Conservation (phyloP, 1,140 invertebrate genomes). For the Drosophila ironensis region DNA sequence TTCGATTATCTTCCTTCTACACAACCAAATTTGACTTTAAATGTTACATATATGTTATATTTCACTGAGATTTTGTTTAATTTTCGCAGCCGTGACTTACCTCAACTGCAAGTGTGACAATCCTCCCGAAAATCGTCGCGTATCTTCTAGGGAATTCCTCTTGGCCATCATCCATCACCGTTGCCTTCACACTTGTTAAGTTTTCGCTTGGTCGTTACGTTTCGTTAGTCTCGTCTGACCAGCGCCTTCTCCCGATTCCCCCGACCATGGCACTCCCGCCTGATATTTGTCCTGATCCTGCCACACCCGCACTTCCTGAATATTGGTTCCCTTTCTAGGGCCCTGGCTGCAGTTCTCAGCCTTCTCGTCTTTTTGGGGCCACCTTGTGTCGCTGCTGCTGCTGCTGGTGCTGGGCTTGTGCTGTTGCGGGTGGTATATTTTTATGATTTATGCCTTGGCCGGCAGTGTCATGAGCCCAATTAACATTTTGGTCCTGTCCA, state of each 20-base stretch:
- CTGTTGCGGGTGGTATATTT: too few relatives aligned
- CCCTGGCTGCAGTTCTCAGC: conserved; percentile 18
- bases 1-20: too few relatives aligned
- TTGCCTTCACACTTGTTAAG: conserved; percentile 47
- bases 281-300: conserved; percentile 26
- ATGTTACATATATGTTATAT: too few relatives aligned
- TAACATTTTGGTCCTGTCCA: conserved; percentile 66
- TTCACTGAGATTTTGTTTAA: too few relatives aligned
- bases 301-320: not conserved
- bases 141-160: conserved; percentile 21
- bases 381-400: conserved; percentile 53
- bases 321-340: conserved; percentile 21
- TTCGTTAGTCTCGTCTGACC: conserved; percentile 57
- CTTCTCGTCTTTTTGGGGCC: conserved; percentile 4
- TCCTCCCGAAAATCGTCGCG: not conserved
- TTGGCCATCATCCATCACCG: conserved; percentile 29
- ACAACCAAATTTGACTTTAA: too few relatives aligned
- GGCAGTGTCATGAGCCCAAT: conserved; percentile 75
- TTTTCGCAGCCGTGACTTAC: too few relatives aligned
- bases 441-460: conserved; percentile 71
- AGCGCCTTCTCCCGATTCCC: conserved; percentile 3
- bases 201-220: conserved; percentile 70
- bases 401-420: too few relatives aligned
- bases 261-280: not conserved
- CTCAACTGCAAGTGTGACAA: too few relatives aligned